These are phyloP conservation scores for Drosophila virilis DNA, from an alignment of 1,140 invertebrate genomes.

Conservation along the genomic window DNA sequence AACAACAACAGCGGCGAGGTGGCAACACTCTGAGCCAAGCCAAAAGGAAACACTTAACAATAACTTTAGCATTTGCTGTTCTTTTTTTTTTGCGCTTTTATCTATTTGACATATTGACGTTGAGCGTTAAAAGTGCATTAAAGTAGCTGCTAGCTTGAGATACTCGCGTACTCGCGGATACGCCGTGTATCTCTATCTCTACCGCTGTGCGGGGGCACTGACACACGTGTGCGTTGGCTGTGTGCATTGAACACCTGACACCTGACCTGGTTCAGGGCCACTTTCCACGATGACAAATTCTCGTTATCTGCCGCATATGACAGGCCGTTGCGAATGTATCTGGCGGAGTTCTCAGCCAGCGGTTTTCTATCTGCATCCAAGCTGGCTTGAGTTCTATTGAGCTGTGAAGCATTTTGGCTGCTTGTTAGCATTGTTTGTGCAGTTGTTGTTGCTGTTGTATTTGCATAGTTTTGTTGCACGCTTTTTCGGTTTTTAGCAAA, in stretches of 20 bases:
- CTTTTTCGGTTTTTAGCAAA: constrained; percentile 77
- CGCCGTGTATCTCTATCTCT: not conserved
- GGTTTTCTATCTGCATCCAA: constrained; percentile 6
- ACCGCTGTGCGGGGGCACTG: not conserved
- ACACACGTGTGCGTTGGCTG: constrained; percentile 1
- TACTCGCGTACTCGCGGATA: constrained; percentile 32
- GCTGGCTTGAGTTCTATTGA: constrained; percentile 7
- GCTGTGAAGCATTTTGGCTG: constrained; percentile 32
- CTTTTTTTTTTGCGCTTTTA: constrained; percentile 44
- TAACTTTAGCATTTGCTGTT: constrained; percentile 56
- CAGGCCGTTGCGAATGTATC: constrained; percentile 14
- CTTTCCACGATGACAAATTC: constrained; percentile 61
- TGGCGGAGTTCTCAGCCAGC: not conserved
- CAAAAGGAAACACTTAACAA: constrained; percentile 67
- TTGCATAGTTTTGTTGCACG: constrained; percentile 67
- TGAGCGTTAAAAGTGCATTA: constrained; percentile 79
- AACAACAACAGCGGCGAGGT: constrained; percentile 9
- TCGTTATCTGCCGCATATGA: constrained; percentile 28
- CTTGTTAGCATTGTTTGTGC: constrained; percentile 69
- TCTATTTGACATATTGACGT: constrained; percentile 81
- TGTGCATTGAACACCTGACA: constrained; percentile 57
- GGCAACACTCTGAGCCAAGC: constrained; percentile 1
- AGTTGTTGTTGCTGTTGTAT: constrained; percentile 48
- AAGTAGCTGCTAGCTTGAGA: constrained; percentile 67
- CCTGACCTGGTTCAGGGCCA: constrained; percentile 76